Evolutionary conservation across 2,888 invertebrate genomes (phyloP).

Genomic region (Platycnemis pennipes): DNA sequence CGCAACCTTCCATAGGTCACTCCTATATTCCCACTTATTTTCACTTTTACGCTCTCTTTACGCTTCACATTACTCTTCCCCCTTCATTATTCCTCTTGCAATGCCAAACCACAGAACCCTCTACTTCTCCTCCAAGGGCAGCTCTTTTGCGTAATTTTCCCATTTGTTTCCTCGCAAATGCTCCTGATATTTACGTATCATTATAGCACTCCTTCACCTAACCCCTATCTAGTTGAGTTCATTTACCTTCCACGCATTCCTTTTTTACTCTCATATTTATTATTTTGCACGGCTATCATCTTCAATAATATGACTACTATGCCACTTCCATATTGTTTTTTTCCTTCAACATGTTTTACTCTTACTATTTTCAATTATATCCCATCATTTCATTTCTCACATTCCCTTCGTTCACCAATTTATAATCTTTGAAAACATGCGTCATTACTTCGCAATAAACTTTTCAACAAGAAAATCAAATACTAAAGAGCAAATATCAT

Average conservation of each 20-base stretch:
- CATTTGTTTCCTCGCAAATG: background rate
- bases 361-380: background rate
- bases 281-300: background rate
- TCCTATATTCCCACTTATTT: background rate
- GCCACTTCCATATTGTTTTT: background rate
- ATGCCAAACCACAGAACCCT: background rate
- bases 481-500: background rate
- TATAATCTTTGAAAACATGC: background rate
- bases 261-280: background rate
- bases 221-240: background rate
- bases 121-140: background rate
- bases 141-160: slow-evolving; percentile 40
- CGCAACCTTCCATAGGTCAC: background rate
- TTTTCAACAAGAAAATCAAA: background rate
- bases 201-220: background rate
- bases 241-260: background rate
- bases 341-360: too few species aligned
- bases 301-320: background rate
- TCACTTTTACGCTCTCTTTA: background rate
- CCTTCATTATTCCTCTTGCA: background rate
- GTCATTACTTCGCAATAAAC: background rate
- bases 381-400: background rate
- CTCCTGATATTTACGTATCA: background rate
- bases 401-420: background rate
- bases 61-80: background rate